phyloP scores from a whole-genome alignment of 2,797 vertebrate genomes.

The Acomys russatus region DNA sequence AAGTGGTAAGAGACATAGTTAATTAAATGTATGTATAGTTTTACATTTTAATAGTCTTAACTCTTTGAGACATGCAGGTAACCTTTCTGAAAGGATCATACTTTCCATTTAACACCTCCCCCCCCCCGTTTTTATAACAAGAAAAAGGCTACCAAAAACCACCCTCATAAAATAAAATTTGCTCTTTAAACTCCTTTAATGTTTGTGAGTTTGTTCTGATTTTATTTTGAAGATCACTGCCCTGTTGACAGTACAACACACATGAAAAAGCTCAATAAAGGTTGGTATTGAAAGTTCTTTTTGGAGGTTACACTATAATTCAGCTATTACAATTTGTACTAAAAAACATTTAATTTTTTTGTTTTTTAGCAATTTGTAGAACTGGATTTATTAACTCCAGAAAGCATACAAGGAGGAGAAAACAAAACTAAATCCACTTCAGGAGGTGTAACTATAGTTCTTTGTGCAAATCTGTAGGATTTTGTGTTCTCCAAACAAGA shows the following conservation, averaged over 20 bases:
- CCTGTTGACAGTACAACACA: conserved; percentile 17
- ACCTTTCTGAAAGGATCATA: neutral
- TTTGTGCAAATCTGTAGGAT: conserved; percentile 19
- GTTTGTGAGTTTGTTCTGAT: conserved; percentile 18
- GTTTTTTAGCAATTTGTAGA: conserved; percentile 22
- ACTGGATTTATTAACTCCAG: conserved; percentile 55
- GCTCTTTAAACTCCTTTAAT: conserved; percentile 22
- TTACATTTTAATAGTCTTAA: conserved; percentile 40
- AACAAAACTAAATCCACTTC: conserved; percentile 40
- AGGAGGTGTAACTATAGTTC: conserved; percentile 14
- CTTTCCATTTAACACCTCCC: conserved; percentile 12
- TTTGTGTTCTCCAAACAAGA: neutral
- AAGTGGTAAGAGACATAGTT: neutral
- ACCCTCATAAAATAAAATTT: conserved; percentile 51
- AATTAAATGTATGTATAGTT: neutral
- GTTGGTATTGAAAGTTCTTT: conserved; percentile 15
- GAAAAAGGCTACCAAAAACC: neutral
- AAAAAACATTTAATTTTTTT: conserved; percentile 47
- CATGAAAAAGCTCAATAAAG: neutral
- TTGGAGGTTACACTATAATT: neutral
- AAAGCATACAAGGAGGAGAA: conserved; percentile 45
- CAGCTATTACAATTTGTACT: neutral
- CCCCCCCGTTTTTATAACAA: conserved; percentile 49
- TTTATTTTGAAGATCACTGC: conserved; percentile 24
- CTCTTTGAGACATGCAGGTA: neutral